Evolutionary conservation across 1,140 invertebrate genomes (phyloP), one percentile per base, ranked within the genome.

Genomic region (Drosophila novamexicana): DNA sequence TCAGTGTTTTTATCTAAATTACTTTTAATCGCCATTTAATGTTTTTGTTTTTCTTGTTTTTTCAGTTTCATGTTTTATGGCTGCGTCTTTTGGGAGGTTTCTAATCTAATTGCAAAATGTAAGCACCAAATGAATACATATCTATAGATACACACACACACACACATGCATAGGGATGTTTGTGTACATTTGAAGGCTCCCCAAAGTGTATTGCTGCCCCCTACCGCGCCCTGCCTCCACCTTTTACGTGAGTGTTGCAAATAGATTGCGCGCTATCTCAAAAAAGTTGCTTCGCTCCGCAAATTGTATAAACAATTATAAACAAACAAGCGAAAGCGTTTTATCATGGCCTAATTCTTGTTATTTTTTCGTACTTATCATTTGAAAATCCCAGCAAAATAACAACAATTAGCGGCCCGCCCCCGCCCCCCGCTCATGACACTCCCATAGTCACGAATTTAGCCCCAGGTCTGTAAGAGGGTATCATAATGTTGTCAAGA

Each of bases 11-110:
- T 88, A 88, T 88, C 83, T 88, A 88, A 88, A 88, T 88, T 88
- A 88, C 83, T 89, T 88, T 88, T 89, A 88, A 88, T 88, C 83
- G 80, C 80, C 83, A 88, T 89, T 88, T 88, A 89, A 88, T 88
- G 84, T 88, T 88, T 89, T 88, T 88, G 83, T 88, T 89, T 86
- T 86, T 77, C 75, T 88, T 86, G 82, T 68, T 85, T 29, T 78
- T 62, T 52, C 53, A 63, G 72, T 72, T 65, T 75, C 63, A 58
- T 77, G 74, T 85, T 85, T 88, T 88, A 86, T 86, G 82, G 75
- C 79, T 61, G 75, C 79, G 75, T 86, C 79, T 86, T 86, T 86
- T 71, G 83, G 82, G 65, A 44, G 56, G 36, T 77, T 75, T 84
- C 84, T 89, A 88, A 89, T 89, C 83, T 88, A 88, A 88, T 88